Conservation (phyloP, 1,140 invertebrate species). For the Cotesia vestalis region DNA sequence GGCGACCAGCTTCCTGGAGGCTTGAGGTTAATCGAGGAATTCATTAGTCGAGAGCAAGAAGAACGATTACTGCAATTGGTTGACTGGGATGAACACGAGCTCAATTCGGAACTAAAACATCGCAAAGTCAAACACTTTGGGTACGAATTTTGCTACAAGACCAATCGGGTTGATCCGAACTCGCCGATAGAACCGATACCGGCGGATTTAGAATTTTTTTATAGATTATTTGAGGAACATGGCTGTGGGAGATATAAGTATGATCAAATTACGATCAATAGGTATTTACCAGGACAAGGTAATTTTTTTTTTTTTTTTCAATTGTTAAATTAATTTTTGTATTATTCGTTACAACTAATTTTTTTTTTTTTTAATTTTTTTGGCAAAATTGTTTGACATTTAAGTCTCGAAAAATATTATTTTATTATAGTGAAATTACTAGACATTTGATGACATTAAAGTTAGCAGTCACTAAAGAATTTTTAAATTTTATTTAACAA, state of each 20-base stretch:
- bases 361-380: background rate
- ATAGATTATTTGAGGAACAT: constrained; percentile 69
- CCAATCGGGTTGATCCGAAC: constrained; percentile 84
- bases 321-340: constrained; percentile 16
- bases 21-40: constrained; percentile 77
- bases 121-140: constrained; percentile 92
- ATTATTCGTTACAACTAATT: background rate
- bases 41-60: constrained; percentile 80
- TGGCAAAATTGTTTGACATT: background rate
- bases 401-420: background rate
- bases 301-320: constrained; percentile 37
- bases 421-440: background rate
- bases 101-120: constrained; percentile 76
- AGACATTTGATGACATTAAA: background rate
- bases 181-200: constrained; percentile 79
- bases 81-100: constrained; percentile 65
- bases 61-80: constrained; percentile 70
- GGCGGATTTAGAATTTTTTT: constrained; percentile 72
- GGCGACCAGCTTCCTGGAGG: constrained; percentile 71
- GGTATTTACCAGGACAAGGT: constrained; percentile 92
- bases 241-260: constrained; percentile 68
- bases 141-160: constrained; percentile 91
- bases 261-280: constrained; percentile 94
- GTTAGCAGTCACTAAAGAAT: no score
- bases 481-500: no score